Evolutionary conservation across 2,113 vertebrate genomes (phyloP), one percentile per base, ranked within the genome.

Genomic region (Ciconia boyciana): DNA sequence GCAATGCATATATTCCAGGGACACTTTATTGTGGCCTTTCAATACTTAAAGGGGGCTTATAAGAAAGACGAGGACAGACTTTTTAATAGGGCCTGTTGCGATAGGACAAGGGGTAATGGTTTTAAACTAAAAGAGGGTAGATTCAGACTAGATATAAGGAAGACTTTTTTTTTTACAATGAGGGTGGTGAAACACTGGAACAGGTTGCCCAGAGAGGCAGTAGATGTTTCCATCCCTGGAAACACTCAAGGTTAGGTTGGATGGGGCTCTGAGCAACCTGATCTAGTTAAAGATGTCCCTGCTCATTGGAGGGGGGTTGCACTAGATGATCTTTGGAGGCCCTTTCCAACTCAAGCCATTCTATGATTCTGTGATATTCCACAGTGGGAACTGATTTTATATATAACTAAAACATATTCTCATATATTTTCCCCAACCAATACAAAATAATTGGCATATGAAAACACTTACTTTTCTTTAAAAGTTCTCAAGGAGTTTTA

Each of bases 91-190:
- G 18, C 6, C 22, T 68, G 4, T 34, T 34, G 29, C 2, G 4
- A 49, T 19, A 2, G 0, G 29, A 51, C 15, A 74, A 77, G 7
- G 20, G 17, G 16, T n/a, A 66, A 79, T 46, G 11, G 8, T 13
- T 85, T 88, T 60, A 54, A 90, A 44, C 7, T 49, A n/a, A 29
- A 85, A 84, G 28, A 60, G 9, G 2, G 16, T 7, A 29, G 24
- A n/a, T 49, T 58, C 9, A 54, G 17, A 32, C 11, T 54, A 62
- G 7, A 34, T 25, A 36, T 15, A 44, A 66, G 0, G 2, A 79
- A 36, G 6, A 44, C 4, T 3, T 7, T 29, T 3, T 7, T 29
- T 48, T 83, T 88, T 69, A 58, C 2, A 0, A 1, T 41, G 6
- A 60, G 36, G 10, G 3, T 69, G 31, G 21, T 54, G 24, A 78